A percentile compares a stretch with the other conserved stretches of the same genome.
These are phyloP conservation scores for Schlechtendalia chinensis DNA, from an alignment of 1,140 invertebrate species.

Conservation along the genomic window DNA sequence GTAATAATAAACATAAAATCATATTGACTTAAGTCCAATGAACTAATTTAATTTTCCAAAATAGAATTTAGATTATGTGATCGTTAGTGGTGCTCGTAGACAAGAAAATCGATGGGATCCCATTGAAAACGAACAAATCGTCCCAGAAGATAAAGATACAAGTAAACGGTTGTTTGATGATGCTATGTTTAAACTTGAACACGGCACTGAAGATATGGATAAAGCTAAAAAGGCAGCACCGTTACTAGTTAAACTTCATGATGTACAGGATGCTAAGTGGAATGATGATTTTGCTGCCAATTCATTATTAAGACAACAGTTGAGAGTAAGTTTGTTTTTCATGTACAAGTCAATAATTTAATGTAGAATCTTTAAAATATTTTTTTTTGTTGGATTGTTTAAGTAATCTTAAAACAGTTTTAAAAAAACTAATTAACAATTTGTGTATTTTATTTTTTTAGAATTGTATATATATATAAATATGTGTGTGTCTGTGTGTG, in stretches of 20 bases:
- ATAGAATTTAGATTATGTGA: conserved; percentile 95
- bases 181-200: conserved; percentile 95
- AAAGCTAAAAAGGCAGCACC: conserved; percentile 70
- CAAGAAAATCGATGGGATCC: conserved; percentile 99
- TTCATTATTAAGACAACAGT: conserved; percentile 73
- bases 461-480: too few species aligned
- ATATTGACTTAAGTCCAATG: too few species aligned
- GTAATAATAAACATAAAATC: conserved; percentile 59
- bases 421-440: too few species aligned
- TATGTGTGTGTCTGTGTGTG: too few species aligned
- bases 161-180: conserved; percentile 86
- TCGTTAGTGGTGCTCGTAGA: conserved; percentile 87
- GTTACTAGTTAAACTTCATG: conserved; percentile 70
- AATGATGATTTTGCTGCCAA: conserved; percentile 90
- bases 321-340: conserved; percentile 69
- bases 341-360: too few species aligned
- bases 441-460: too few species aligned
- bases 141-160: conserved; percentile 84
- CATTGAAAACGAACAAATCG: conserved; percentile 90
- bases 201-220: conserved; percentile 77
- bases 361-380: too few species aligned
- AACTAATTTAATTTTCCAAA: conserved; percentile 52
- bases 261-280: conserved; percentile 75
- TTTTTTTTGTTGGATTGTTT: too few species aligned
- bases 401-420: too few species aligned